Evolutionary conservation across 2,113 vertebrate genomes (phyloP).

Genomic region (Ochotona curzoniae): DNA sequence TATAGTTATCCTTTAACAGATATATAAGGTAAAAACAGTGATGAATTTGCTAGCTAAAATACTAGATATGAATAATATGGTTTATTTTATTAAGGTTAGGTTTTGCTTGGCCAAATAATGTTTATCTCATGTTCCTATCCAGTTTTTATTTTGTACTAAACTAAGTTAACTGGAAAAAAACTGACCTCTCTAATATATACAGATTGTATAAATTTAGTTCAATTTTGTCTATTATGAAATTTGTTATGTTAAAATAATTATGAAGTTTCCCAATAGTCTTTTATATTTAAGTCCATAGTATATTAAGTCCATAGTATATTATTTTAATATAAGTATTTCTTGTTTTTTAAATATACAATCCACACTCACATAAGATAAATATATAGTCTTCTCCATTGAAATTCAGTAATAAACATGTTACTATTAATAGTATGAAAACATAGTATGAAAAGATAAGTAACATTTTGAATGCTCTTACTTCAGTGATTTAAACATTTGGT

Average conservation of each 20-base stretch:
- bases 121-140: neutral
- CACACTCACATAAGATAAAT: neutral
- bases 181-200: neutral
- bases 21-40: neutral
- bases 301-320: too few species aligned
- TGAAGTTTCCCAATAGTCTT: neutral
- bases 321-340: neutral
- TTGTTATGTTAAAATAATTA: neutral
- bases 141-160: neutral
- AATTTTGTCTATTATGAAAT: neutral
- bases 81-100: neutral
- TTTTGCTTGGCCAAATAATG: neutral
- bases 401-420: neutral
- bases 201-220: neutral
- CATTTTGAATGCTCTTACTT: neutral
- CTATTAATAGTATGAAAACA: neutral
- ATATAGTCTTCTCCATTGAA: neutral
- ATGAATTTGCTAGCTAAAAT: neutral
- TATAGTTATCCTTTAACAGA: neutral
- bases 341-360: neutral
- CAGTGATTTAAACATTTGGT: neutral
- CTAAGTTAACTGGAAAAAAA: neutral
- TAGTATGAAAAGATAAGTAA: neutral
- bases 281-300: neutral
- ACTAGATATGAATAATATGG: neutral